Percentiles rank a stretch among this genome's conserved stretches.
phyloP scores from a whole-genome alignment of 2,888 invertebrate genomes.

The Lamellibrachia satsuma region DNA sequence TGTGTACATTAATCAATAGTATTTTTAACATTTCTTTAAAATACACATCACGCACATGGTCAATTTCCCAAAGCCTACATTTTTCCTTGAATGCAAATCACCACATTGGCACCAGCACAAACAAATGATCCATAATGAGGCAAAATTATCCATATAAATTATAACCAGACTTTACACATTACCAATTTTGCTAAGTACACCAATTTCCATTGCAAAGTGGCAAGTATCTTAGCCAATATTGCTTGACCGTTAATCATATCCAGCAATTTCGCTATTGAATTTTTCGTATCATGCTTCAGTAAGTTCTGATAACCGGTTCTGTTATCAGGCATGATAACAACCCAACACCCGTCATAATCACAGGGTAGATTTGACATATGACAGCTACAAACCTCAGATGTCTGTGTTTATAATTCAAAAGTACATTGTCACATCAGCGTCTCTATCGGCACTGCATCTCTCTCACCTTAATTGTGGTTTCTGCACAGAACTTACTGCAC shows the following conservation, averaged over 20 bases:
- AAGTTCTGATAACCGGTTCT: neutral
- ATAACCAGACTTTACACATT: neutral
- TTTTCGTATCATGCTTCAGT: neutral
- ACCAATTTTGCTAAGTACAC: neutral
- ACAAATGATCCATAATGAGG: neutral
- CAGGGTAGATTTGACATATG: neutral
- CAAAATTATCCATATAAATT: neutral
- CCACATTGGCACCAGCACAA: neutral
- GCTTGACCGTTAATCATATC: neutral
- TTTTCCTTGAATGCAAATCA: neutral
- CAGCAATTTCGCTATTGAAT: neutral
- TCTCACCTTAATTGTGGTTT: neutral
- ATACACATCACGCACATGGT: neutral
- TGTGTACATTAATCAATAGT: neutral
- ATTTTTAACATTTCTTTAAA: neutral
- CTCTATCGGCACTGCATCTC: neutral
- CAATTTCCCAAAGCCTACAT: neutral
- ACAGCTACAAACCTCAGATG: neutral
- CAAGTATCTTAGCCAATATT: neutral
- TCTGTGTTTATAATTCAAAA: neutral
- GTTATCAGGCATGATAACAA: neutral
- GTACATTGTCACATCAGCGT: neutral
- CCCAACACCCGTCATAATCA: neutral
- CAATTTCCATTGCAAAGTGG: neutral
- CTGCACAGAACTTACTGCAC: neutral